phyloP scores from a whole-genome alignment of 2,113 vertebrate species.

The Motacilla tschutschensis region DNA sequence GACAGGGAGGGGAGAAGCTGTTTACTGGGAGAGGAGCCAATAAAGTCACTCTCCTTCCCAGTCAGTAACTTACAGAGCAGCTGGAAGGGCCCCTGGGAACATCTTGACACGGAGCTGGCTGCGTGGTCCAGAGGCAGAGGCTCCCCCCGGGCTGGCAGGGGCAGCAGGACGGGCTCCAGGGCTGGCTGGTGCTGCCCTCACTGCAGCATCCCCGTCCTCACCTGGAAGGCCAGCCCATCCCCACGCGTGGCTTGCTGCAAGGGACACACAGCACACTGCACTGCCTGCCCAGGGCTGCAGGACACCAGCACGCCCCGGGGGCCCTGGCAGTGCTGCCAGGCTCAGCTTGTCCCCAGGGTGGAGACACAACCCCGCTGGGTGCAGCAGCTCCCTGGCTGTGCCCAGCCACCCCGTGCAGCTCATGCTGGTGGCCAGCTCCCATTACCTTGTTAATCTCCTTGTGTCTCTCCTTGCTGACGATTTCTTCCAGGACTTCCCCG shows the following conservation, averaged over 20 bases:
- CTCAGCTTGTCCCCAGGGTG: neutral
- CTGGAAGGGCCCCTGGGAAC: neutral
- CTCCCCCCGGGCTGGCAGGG: neutral
- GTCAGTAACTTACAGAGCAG: neutral
- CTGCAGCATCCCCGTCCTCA: conserved; percentile 75
- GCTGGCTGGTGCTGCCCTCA: neutral
- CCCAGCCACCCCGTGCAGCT: neutral
- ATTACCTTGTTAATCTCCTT: conserved; percentile 94
- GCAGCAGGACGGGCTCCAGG: neutral
- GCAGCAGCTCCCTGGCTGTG: neutral
- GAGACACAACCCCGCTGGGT: neutral
- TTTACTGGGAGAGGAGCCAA: neutral
- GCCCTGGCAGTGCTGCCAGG: neutral
- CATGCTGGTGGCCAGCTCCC: neutral
- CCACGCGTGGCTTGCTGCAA: conserved; percentile 86
- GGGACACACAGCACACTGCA: neutral
- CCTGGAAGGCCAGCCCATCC: conserved; percentile 89
- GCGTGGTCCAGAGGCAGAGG: neutral
- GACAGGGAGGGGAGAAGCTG: neutral
- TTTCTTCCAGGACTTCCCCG: conserved; percentile 94
- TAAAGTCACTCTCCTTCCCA: neutral
- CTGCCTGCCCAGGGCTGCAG: neutral
- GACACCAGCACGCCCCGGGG: neutral
- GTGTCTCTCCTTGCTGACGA: conserved; percentile 90
- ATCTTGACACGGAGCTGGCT: neutral